A percentile compares a stretch with the other conserved stretches of the same genome.
Evolutionary conservation across 92 coral and sea anemone species (phyloP).

Genomic region (Pocillopora meandrina): DNA sequence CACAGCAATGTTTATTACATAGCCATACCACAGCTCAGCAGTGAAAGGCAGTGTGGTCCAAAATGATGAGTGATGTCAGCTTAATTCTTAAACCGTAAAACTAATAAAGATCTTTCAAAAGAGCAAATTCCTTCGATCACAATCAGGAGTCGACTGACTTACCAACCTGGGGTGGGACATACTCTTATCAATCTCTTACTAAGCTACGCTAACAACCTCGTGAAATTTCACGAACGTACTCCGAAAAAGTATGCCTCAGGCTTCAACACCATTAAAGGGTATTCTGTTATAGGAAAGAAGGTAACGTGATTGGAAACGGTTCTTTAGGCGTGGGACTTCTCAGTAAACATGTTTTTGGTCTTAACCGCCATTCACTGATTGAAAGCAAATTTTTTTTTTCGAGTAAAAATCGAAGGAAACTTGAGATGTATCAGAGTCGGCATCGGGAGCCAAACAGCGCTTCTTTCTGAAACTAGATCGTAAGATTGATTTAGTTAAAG

Average conservation of each 20-base stretch:
- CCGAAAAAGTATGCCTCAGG: background rate
- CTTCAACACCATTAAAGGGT: background rate
- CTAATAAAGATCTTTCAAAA: background rate
- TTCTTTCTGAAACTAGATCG: slow-evolving; percentile 2
- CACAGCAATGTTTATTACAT: background rate
- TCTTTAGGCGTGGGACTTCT: slow-evolving; percentile 14
- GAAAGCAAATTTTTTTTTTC: background rate
- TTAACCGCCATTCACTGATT: background rate
- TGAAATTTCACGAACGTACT: slow-evolving; percentile 8
- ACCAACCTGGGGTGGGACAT: slow-evolving; percentile 26
- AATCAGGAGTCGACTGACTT: background rate
- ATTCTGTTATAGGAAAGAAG: slow-evolving; percentile 9
- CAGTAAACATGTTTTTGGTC: background rate
- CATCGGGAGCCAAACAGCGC: background rate
- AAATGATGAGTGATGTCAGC: background rate
- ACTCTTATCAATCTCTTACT: slow-evolving; percentile 32
- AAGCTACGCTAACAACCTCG: slow-evolving; percentile 51
- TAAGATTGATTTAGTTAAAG: background rate
- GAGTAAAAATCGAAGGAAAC: background rate
- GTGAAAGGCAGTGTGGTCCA: background rate
- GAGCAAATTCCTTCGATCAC: slow-evolving; percentile 12
- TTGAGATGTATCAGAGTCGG: background rate
- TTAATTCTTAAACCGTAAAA: slow-evolving; percentile 21
- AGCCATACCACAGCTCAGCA: background rate
- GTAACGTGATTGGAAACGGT: background rate